phyloP scores from a whole-genome alignment of 2,113 vertebrate genomes.

The Xiphias gladius region DNA sequence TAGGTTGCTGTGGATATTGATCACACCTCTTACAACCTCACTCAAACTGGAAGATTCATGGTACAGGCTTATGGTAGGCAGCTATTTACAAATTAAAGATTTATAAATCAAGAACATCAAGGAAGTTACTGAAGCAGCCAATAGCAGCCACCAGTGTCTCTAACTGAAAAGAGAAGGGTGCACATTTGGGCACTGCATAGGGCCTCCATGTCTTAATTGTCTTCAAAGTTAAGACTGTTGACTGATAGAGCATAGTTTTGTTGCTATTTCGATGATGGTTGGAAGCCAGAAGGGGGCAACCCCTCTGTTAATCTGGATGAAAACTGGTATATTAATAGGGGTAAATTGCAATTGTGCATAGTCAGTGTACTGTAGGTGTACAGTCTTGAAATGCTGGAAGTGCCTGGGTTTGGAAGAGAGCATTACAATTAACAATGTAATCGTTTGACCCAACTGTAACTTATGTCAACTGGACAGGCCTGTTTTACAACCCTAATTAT shows the following conservation, averaged over 20 bases:
- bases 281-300: background rate
- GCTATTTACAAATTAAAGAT: background rate
- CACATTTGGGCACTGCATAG: background rate
- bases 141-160: slow-evolving; percentile 5
- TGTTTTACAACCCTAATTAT: background rate
- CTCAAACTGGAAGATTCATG: background rate
- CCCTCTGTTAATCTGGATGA: background rate
- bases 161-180: background rate
- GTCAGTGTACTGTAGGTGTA: background rate
- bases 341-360: background rate
- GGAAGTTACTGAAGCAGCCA: background rate
- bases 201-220: background rate
- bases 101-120: background rate
- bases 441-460: slow-evolving; percentile 4
- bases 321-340: background rate
- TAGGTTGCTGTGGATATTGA: slow-evolving; percentile 6
- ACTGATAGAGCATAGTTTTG: background rate
- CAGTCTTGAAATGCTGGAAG: background rate
- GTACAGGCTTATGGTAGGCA: background rate
- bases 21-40: slow-evolving; percentile 1
- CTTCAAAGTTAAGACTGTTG: slow-evolving; percentile 12
- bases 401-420: slow-evolving; percentile 9
- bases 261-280: background rate
- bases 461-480: background rate
- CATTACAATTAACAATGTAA: slow-evolving; percentile 1